These are phyloP conservation scores for Cyclophora albipunctata DNA, from an alignment of 2,888 invertebrate species.

Conservation along the genomic window DNA sequence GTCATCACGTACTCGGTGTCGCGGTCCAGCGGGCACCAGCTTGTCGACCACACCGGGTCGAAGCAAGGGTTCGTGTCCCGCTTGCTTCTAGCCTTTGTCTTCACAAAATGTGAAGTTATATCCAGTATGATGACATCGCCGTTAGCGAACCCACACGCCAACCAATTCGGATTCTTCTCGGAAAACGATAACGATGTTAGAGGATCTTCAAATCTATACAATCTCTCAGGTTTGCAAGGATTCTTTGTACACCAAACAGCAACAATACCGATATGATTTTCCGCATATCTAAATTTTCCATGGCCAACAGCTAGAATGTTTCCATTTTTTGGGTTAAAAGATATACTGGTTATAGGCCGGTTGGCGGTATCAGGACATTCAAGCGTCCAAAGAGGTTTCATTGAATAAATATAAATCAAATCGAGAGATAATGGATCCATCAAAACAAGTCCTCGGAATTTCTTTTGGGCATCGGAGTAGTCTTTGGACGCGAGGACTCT, in stretches of 20 bases:
- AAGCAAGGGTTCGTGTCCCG: constrained; percentile 76
- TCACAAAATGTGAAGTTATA: constrained; percentile 72
- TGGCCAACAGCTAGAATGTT: constrained; percentile 86
- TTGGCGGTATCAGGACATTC: constrained; percentile 64
- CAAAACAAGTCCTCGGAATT: constrained; percentile 78
- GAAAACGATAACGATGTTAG: constrained; percentile 84
- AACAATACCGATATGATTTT: constrained; percentile 77
- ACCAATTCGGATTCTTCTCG: constrained; percentile 78
- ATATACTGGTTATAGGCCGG: constrained; percentile 77
- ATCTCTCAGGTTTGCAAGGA: constrained; percentile 83
- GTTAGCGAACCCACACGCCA: constrained; percentile 84
- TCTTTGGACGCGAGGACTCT: constrained; percentile 82
- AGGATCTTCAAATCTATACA: constrained; percentile 77
- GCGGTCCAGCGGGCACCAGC: constrained; percentile 73
- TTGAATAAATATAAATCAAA: constrained; percentile 79
- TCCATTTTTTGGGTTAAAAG: constrained; percentile 80
- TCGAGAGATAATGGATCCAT: constrained; percentile 78
- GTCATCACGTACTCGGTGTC: constrained; percentile 73
- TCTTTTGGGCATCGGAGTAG: constrained; percentile 80
- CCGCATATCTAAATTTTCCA: constrained; percentile 78
- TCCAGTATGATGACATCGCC: constrained; percentile 84
- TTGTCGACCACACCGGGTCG: constrained; percentile 80
- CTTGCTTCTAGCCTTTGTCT: constrained; percentile 71
- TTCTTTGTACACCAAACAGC: constrained; percentile 89
- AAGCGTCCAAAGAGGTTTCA: constrained; percentile 81